phyloP scores from a whole-genome alignment of 2,888 invertebrate species.

The Ernsta delagoae region DNA sequence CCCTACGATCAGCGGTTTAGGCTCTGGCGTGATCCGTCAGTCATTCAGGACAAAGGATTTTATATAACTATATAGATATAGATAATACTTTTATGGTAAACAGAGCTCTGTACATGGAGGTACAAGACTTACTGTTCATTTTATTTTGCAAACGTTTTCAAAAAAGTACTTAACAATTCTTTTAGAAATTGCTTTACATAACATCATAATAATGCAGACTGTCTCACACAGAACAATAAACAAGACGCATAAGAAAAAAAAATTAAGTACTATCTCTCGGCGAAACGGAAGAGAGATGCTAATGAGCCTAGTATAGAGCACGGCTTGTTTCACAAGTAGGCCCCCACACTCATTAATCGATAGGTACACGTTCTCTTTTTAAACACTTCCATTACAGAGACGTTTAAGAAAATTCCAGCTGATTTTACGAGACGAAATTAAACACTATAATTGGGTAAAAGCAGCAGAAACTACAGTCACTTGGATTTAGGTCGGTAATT shows the following conservation, averaged over 20 bases:
- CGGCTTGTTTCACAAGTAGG: slow-evolving; percentile 70
- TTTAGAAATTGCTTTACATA: slow-evolving; percentile 6
- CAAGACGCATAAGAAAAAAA: slow-evolving; percentile 22
- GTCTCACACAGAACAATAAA: slow-evolving; percentile 14
- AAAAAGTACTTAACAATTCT: not conserved
- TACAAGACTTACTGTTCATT: not conserved
- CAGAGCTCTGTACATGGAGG: not conserved
- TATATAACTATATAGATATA: no score
- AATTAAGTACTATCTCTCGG: slow-evolving; percentile 16
- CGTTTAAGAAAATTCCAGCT: slow-evolving; percentile 32
- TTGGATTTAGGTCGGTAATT: slow-evolving; percentile 37
- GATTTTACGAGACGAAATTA: slow-evolving; percentile 46
- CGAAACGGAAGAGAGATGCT: slow-evolving; percentile 47
- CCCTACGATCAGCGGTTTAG: no score
- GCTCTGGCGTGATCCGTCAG: no score
- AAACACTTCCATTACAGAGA: slow-evolving; percentile 29
- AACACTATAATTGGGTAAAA: slow-evolving; percentile 26
- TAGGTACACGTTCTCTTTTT: slow-evolving; percentile 56
- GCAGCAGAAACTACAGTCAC: slow-evolving; percentile 21
- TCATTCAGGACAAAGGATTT: no score
- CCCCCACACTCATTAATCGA: slow-evolving; percentile 67
- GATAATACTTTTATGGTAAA: not conserved
- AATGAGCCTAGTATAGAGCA: slow-evolving; percentile 64
- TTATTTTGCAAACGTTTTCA: not conserved
- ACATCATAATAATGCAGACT: not conserved